Evolutionary conservation across 2,888 invertebrate species (phyloP).

Genomic region (Drosophila yooni): DNA sequence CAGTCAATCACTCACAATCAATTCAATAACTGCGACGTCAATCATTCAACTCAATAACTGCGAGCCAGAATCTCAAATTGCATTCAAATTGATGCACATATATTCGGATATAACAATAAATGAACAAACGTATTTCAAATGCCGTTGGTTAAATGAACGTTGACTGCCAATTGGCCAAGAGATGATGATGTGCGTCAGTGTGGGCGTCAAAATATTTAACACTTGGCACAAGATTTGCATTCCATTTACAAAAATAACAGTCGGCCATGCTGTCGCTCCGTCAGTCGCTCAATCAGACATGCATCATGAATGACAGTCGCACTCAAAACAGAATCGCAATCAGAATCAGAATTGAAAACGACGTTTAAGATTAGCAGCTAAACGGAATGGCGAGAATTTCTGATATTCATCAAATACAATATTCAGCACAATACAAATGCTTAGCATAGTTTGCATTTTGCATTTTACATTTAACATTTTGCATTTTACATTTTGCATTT

Average conservation of each 20-base stretch:
- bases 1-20: background rate
- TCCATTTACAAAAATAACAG: conserved; percentile 3
- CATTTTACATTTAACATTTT: conserved; percentile 14
- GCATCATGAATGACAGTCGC: conserved; percentile 56
- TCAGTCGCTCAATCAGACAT: conserved; percentile 1
- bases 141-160: background rate
- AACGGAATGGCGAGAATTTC: conserved; percentile 1
- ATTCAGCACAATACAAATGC: conserved; percentile 19
- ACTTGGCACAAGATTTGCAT: conserved; percentile 15
- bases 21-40: background rate
- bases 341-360: conserved; percentile 11
- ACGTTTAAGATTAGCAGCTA: conserved; percentile 28
- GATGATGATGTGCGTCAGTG: background rate
- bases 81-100: background rate
- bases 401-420: conserved; percentile 22
- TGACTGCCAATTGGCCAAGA: background rate
- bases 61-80: background rate
- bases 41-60: background rate
- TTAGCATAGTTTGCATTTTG: conserved; percentile 17
- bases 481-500: conserved; percentile 1
- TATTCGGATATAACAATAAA: background rate
- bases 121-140: background rate
- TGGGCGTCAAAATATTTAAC: conserved; percentile 12
- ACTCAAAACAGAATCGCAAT: conserved; percentile 59
- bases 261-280: background rate